Percentiles rank a stretch among this genome's conserved stretches.
These are phyloP conservation scores for Rhodinocichla rosea DNA, from an alignment of 2,113 vertebrate species.

Conservation along the genomic window DNA sequence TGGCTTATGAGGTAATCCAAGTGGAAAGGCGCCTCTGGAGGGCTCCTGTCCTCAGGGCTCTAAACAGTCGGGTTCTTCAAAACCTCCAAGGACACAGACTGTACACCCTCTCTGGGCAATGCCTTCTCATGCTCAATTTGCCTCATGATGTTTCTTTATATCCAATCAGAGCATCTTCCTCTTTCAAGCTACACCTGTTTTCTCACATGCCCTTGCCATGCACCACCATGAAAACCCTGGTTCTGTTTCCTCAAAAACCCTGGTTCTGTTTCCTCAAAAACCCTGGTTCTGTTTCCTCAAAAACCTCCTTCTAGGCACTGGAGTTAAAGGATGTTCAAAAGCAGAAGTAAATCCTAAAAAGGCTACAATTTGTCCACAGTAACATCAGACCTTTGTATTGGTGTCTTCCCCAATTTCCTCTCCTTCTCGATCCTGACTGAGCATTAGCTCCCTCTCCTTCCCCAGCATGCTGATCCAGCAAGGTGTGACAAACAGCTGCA, in stretches of 20 bases:
- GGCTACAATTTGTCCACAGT: not conserved
- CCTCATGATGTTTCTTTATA: not conserved
- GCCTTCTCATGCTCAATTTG: not conserved
- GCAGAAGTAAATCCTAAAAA: not conserved
- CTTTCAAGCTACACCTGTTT: not conserved
- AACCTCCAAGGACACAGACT: not conserved
- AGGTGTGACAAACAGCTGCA: not conserved
- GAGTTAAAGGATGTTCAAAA: not conserved
- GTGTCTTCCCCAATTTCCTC: not conserved
- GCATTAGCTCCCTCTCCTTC: rapidly evolving
- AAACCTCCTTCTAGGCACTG: not conserved
- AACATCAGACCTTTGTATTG: rapidly evolving
- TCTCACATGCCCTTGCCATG: not conserved
- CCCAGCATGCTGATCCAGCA: not conserved
- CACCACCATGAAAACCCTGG: not conserved
- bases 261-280: too few species aligned
- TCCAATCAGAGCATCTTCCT: not conserved
- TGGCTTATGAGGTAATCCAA: not conserved
- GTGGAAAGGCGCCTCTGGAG: not conserved
- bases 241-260: too few species aligned
- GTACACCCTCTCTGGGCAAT: not conserved
- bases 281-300: not conserved
- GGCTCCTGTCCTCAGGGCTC: not conserved
- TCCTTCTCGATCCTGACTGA: not conserved
- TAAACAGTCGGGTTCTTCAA: not conserved